Conservation (phyloP, 2,888 invertebrate genomes). For the Hyles lineata region DNA sequence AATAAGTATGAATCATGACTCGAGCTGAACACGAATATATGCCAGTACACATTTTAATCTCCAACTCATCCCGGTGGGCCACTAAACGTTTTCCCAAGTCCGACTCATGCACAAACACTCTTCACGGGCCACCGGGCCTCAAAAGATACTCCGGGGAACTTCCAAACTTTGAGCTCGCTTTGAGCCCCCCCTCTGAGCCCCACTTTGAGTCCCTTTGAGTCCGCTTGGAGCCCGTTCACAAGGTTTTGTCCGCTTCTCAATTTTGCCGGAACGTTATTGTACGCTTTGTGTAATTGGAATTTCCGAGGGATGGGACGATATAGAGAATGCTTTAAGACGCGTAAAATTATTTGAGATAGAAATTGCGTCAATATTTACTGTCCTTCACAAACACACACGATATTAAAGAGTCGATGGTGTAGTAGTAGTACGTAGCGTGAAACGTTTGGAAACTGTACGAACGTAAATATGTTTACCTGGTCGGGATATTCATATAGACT, state of each 20-base stretch:
- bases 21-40: neutral
- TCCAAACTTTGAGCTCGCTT: constrained; percentile 16
- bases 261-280: constrained; percentile 20
- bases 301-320: constrained; percentile 1
- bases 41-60: neutral
- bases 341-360: neutral
- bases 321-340: neutral
- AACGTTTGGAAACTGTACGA: too few species aligned
- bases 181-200: constrained; percentile 7
- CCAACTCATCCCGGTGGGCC: neutral
- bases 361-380: constrained; percentile 1
- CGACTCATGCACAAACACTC: neutral
- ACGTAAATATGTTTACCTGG: too few species aligned
- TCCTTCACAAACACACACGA: neutral
- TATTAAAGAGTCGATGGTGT: neutral
- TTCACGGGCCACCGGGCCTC: constrained; percentile 14
- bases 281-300: constrained; percentile 20
- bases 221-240: constrained; percentile 4
- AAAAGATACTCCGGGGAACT: constrained; percentile 8
- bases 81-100: neutral
- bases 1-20: neutral
- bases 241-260: constrained; percentile 16
- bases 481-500: too few species aligned
- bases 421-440: neutral
- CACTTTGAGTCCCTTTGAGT: constrained; percentile 15